Evolutionary conservation across 1,140 invertebrate genomes (phyloP).

Genomic region (Himalopsyche phryganea): DNA sequence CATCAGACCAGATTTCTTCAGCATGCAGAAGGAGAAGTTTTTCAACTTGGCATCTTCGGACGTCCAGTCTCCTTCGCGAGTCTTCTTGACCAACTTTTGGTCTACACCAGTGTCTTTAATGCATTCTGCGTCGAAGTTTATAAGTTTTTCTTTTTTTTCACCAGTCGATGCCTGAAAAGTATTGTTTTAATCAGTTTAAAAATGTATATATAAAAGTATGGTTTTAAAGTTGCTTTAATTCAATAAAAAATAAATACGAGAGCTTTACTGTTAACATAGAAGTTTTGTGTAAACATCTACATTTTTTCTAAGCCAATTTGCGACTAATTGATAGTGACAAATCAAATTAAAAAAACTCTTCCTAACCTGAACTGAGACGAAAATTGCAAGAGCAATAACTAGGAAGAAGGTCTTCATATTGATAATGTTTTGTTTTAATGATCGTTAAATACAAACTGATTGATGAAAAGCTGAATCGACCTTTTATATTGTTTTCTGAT

Average conservation of each 20-base stretch:
- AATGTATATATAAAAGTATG: too few species aligned
- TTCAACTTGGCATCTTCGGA: slow-evolving; percentile 15
- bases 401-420: slow-evolving; percentile 19
- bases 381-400: slow-evolving; percentile 2
- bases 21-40: slow-evolving; percentile 21
- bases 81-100: slow-evolving; percentile 14
- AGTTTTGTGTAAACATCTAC: too few species aligned
- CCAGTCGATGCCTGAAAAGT: slow-evolving; percentile 26
- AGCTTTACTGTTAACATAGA: too few species aligned
- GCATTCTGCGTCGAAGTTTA: slow-evolving; percentile 17
- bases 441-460: too few species aligned
- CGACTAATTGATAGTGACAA: neutral
- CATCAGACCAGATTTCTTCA: slow-evolving; percentile 26
- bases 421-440: too few species aligned
- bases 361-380: slow-evolving; percentile 14
- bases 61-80: slow-evolving; percentile 19
- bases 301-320: too few species aligned
- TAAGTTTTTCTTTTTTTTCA: slow-evolving; percentile 23
- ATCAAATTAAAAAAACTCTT: too few species aligned
- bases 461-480: neutral
- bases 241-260: too few species aligned
- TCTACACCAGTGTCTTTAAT: slow-evolving; percentile 20
- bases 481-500: neutral
- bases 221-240: too few species aligned
- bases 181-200: too few species aligned